phyloP scores from a whole-genome alignment of 2,888 invertebrate species.

The Teleogryllus oceanicus region DNA sequence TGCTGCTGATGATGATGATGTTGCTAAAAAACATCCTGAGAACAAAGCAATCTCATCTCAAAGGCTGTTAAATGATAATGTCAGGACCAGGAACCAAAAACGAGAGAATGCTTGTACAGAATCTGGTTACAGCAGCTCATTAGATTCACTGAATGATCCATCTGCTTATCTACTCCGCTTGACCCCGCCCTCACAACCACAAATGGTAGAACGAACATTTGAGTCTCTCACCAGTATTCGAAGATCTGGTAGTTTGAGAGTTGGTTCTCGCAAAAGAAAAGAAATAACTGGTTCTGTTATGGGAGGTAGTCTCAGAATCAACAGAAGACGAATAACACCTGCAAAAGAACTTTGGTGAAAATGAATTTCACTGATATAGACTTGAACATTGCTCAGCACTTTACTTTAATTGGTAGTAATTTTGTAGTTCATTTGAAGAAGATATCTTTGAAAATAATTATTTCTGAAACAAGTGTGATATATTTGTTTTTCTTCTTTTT shows the following conservation, averaged over 20 bases:
- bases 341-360: conserved; percentile 24
- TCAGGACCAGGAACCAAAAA: not conserved
- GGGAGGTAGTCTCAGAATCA: conserved; percentile 56
- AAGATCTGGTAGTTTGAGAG: conserved; percentile 51
- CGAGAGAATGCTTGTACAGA: conserved; percentile 30
- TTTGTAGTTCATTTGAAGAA: no score
- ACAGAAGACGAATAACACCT: conserved; percentile 32
- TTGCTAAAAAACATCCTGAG: not conserved
- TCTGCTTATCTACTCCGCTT: conserved; percentile 33
- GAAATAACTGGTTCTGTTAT: conserved; percentile 50
- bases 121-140: conserved; percentile 39
- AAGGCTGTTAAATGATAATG: not conserved
- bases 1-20: not conserved
- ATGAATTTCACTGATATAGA: not conserved
- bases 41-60: not conserved
- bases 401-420: no score
- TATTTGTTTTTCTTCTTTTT: no score
- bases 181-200: conserved; percentile 52
- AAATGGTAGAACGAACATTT: conserved; percentile 57
- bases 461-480: not conserved
- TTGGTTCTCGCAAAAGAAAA: conserved; percentile 44
- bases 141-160: conserved; percentile 35
- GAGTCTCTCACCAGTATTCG: conserved; percentile 54
- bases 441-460: not conserved
- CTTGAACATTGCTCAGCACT: no score